Conservation (phyloP, 2,797 vertebrate species). For the Acomys russatus region DNA sequence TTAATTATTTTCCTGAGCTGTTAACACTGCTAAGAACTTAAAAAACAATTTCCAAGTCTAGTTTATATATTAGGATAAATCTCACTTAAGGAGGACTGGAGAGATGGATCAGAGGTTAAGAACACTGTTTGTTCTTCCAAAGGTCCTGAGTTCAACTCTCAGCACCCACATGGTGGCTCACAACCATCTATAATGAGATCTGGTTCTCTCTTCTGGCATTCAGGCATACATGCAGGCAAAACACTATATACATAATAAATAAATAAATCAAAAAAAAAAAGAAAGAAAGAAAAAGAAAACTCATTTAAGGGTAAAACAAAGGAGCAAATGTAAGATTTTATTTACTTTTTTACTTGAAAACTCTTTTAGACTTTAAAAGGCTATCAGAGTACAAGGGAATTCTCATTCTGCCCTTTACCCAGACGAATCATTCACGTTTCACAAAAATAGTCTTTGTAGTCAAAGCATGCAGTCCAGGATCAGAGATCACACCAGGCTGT, state of each 20-base stretch:
- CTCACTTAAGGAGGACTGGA: neutral
- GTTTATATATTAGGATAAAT: neutral
- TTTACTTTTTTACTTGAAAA: neutral
- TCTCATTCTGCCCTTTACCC: neutral
- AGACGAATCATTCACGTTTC: neutral
- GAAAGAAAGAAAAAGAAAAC: too few relatives aligned
- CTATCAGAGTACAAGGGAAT: neutral
- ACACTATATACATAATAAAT: too few relatives aligned
- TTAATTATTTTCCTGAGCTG: neutral
- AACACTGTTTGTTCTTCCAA: too few relatives aligned
- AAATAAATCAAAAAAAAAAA: too few relatives aligned
- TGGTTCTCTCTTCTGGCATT: too few relatives aligned
- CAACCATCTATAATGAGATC: too few relatives aligned
- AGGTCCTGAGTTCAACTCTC: too few relatives aligned
- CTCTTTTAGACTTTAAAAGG: neutral
- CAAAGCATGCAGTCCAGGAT: neutral
- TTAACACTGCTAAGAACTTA: neutral
- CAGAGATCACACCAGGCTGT: neutral
- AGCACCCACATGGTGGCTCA: too few relatives aligned
- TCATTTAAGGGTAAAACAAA: neutral
- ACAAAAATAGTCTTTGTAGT: neutral
- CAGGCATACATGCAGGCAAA: too few relatives aligned
- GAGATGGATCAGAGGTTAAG: too few relatives aligned
- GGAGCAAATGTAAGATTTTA: neutral
- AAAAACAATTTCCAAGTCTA: neutral